Evolutionary conservation across 2,888 invertebrate species (phyloP), one percentile per base, ranked within the genome.

Genomic region (Pemphredon lugubris): DNA sequence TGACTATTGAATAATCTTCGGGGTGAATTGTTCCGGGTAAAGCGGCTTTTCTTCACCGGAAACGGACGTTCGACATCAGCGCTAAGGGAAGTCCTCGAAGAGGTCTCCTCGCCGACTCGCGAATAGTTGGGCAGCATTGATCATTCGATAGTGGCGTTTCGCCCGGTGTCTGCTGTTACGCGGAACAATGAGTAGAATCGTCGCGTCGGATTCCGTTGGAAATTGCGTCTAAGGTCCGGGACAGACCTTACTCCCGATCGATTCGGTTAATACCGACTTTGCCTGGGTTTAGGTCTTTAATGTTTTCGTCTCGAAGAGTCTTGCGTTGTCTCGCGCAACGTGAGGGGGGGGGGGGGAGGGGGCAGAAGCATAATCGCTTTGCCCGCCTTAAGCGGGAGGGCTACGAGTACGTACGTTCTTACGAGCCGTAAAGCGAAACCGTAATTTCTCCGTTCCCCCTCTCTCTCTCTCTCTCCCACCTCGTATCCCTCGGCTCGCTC

Each of bases 111-210:
- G 55, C 58, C 51, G 57, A 34, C 50, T 66, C 51, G 44, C 68
- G 78, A 86, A 87, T 85, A 86, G 84, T 84, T 85, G 66, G 58
- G 61, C 71, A 84, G 83, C 87, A 85, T 86, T 82, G 86, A 86
- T 86, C 87, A 83, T 82, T 73, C 73, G 79, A 58, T 44, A 57
- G 63, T 54, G 59, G 53, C 50, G 61, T 37, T 16, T 32, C 34
- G 21, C 44, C 64, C 45, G 30, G 39, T 32, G 39, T 21, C 37
- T 44, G 55, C 68, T 75, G 75, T 71, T 79, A 73, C 77, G 74
- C 77, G 63, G 83, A 86, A 87, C 87, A 85, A 85, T 85, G 83
- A 79, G 83, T 81, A 75, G 83, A 86, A 84, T 83, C 78, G 82
- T 69, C 69, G 58, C 60, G n/a, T n/a, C n/a, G 81, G 77, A 86